Conservation (phyloP, 2,113 vertebrate species). For the Vicugna pacos region DNA sequence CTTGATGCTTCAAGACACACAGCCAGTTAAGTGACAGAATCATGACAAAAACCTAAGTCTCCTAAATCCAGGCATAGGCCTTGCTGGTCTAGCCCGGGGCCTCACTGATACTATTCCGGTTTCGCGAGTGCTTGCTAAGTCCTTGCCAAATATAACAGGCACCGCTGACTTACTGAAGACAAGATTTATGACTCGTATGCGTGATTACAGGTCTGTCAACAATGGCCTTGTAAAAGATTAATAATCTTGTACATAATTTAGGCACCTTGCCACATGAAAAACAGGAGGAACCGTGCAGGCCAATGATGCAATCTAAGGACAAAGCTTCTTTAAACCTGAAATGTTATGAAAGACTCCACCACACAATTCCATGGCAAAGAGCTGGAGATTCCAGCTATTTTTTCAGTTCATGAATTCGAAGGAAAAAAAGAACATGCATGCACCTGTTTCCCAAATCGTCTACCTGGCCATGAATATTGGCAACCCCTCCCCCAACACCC, state of each 20-base stretch:
- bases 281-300: background rate
- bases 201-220: slow-evolving; percentile 70
- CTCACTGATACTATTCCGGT: background rate
- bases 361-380: background rate
- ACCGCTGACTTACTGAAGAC: slow-evolving; percentile 64
- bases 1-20: background rate
- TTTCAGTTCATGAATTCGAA: background rate
- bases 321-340: slow-evolving; percentile 44
- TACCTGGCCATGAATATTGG: background rate
- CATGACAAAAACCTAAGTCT: background rate
- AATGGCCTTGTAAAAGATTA: slow-evolving; percentile 72
- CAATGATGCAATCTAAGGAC: slow-evolving; percentile 27
- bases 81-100: background rate
- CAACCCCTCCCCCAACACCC: background rate
- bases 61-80: background rate
- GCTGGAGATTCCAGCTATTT: background rate
- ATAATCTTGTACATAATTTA: slow-evolving; percentile 60
- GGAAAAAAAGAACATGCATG: background rate
- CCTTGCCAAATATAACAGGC: slow-evolving; percentile 57
- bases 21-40: background rate
- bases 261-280: slow-evolving; percentile 47
- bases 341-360: background rate
- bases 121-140: background rate
- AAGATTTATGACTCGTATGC: slow-evolving; percentile 63
- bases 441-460: background rate